Conservation (phyloP, 2,797 vertebrate genomes). For the Pipistrellus kuhlii region DNA sequence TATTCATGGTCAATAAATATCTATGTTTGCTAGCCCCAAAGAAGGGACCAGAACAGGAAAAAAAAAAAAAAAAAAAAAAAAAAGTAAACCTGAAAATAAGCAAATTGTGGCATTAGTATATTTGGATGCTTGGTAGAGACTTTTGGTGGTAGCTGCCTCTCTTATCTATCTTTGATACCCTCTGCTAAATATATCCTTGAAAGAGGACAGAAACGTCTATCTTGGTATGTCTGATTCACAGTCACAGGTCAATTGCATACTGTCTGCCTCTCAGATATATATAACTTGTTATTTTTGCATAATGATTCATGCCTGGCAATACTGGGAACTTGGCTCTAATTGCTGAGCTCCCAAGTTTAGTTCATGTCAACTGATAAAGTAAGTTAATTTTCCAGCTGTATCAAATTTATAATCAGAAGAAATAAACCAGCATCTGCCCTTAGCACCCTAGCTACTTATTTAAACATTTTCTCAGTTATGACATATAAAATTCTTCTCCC, state of each 20-base stretch:
- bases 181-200: constrained; percentile 15
- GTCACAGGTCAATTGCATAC: constrained; percentile 40
- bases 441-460: not conserved
- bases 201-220: not conserved
- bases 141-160: not conserved
- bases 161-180: not conserved
- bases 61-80: not conserved
- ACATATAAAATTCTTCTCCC: constrained; percentile 37
- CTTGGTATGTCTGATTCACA: constrained; percentile 1
- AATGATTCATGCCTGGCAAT: not conserved
- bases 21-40: not conserved
- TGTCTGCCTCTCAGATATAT: not conserved
- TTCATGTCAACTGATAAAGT: not conserved
- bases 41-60: not conserved
- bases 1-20: not conserved
- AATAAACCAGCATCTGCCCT: constrained; percentile 37
- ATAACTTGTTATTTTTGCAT: constrained; percentile 38
- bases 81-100: not conserved
- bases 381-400: constrained; percentile 23
- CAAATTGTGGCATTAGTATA: not conserved
- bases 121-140: not conserved
- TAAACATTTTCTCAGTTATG: constrained; percentile 55
- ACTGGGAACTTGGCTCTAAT: not conserved
- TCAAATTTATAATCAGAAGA: constrained; percentile 12
- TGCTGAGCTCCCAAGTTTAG: constrained; percentile 10